Percentiles rank a stretch among this genome's conserved stretches.
These are phyloP conservation scores for Listronotus bonariensis DNA, from an alignment of 1,140 invertebrate genomes.

Conservation along the genomic window DNA sequence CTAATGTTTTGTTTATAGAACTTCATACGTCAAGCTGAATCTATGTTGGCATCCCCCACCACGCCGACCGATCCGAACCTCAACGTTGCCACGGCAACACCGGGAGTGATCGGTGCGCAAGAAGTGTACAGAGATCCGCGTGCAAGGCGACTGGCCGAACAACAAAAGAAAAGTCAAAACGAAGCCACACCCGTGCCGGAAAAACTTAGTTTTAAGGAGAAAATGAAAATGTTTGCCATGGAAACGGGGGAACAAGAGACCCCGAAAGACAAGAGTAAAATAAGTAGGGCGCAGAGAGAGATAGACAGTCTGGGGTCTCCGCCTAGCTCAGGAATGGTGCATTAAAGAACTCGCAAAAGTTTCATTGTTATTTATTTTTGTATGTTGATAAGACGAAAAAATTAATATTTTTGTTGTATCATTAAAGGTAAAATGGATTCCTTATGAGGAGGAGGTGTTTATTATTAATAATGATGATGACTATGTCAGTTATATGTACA, in stretches of 20 bases:
- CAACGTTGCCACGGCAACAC: conserved; percentile 66
- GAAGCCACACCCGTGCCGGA: conserved; percentile 75
- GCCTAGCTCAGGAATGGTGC: conserved; percentile 55
- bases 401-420: too few species aligned
- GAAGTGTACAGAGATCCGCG: conserved; percentile 92
- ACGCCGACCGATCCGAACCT: conserved; percentile 66
- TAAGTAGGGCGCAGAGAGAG: conserved; percentile 88
- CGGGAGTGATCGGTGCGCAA: conserved; percentile 92
- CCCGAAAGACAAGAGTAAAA: conserved; percentile 90
- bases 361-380: conserved; percentile 3
- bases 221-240: conserved; percentile 97
- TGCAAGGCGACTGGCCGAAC: conserved; percentile 77
- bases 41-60: conserved; percentile 71
- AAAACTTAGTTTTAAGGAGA: conserved; percentile 91
- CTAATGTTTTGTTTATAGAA: conserved; percentile 61
- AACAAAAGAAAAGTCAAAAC: conserved; percentile 70
- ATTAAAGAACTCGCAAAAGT: conserved; percentile 38
- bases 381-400: background rate
- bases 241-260: conserved; percentile 86
- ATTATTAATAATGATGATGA: too few species aligned
- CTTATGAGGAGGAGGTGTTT: too few species aligned
- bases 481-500: too few species aligned
- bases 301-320: conserved; percentile 73
- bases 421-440: too few species aligned
- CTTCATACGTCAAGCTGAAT: conserved; percentile 80